These are phyloP conservation scores for Dynastes maya DNA, from an alignment of 2,888 invertebrate genomes.

Conservation along the genomic window DNA sequence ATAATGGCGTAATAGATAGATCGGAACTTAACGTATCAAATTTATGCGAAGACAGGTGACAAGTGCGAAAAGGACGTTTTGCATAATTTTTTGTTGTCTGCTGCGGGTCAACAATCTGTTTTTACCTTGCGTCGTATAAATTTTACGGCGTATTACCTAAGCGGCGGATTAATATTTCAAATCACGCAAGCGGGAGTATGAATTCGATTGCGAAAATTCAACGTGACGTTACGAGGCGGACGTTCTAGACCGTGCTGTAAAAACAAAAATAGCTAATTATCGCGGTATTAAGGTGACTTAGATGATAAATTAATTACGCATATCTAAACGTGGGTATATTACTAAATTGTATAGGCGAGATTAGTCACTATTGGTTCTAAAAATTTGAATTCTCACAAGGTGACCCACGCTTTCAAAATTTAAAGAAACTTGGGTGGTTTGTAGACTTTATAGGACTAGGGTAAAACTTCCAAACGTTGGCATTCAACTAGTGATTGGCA, in stretches of 20 bases:
- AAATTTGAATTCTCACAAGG: no score
- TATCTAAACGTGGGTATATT: no score
- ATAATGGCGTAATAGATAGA: slow-evolving; percentile 14
- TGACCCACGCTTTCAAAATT: no score
- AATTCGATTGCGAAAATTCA: slow-evolving; percentile 39
- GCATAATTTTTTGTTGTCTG: slow-evolving; percentile 39
- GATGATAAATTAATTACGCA: no score
- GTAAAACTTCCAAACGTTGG: no score
- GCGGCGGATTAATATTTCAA: slow-evolving; percentile 38
- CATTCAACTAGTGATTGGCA: no score
- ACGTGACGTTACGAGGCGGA: slow-evolving; percentile 17
- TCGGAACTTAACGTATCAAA: slow-evolving; percentile 9
- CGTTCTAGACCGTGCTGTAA: slow-evolving; percentile 30
- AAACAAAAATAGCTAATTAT: slow-evolving; percentile 39
- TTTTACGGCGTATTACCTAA: slow-evolving; percentile 43
- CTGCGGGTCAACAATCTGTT: slow-evolving; percentile 42
- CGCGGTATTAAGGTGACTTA: slow-evolving; percentile 22
- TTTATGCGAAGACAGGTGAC: slow-evolving; percentile 18
- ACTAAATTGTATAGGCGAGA: no score
- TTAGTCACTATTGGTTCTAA: no score
- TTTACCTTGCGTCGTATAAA: slow-evolving; percentile 44
- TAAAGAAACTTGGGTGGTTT: no score
- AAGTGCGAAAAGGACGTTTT: slow-evolving; percentile 41
- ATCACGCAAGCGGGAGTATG: slow-evolving; percentile 34
- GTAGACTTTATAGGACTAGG: no score